phyloP scores from a whole-genome alignment of 2,797 vertebrate species.

The Labeo calbasu region DNA sequence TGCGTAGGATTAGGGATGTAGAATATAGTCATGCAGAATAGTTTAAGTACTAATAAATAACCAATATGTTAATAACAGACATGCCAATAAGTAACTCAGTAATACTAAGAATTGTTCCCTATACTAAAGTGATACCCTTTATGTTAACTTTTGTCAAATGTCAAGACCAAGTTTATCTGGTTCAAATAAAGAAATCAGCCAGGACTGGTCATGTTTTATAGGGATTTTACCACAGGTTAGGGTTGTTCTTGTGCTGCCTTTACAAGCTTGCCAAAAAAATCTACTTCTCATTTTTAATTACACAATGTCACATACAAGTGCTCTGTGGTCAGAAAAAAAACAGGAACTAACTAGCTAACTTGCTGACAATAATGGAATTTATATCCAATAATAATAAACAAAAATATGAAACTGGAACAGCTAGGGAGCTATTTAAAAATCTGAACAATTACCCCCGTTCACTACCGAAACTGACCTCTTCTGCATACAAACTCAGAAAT shows the following conservation, averaged over 20 bases:
- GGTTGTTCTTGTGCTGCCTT: not conserved
- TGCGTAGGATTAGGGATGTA: too few relatives aligned
- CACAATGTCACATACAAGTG: not conserved
- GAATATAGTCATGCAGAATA: too few relatives aligned
- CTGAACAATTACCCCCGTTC: not conserved
- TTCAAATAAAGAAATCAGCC: not conserved
- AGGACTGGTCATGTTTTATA: not conserved
- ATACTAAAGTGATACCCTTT: too few relatives aligned
- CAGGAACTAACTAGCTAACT: not conserved
- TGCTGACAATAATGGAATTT: conserved; percentile 25
- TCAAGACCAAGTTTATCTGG: not conserved
- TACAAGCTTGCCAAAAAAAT: not conserved
- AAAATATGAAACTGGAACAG: not conserved
- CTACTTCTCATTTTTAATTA: conserved; percentile 8
- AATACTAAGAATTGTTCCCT: too few relatives aligned
- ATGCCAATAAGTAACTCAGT: too few relatives aligned
- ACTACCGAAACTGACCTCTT: not conserved
- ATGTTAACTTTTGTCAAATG: not conserved
- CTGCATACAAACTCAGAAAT: not conserved
- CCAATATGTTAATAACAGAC: too few relatives aligned
- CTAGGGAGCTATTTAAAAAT: not conserved
- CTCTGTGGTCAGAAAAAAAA: not conserved
- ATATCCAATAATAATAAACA: not conserved
- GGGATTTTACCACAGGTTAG: not conserved
- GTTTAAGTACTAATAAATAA: too few relatives aligned